These are phyloP conservation scores for Schrankia costaestrigalis DNA, from an alignment of 2,888 invertebrate genomes.

Conservation along the genomic window DNA sequence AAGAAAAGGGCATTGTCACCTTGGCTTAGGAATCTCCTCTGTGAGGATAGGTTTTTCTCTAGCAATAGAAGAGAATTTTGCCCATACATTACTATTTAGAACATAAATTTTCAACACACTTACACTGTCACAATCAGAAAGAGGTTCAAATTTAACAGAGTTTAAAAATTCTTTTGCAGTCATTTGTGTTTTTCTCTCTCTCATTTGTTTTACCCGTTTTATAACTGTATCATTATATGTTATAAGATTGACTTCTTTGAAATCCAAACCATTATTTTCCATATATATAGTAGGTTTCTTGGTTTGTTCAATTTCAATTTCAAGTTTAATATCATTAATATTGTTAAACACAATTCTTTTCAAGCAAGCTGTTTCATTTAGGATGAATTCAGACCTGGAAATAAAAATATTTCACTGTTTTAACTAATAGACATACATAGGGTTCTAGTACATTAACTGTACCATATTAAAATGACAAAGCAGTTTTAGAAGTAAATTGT, in stretches of 20 bases:
- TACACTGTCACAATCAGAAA: slow-evolving; percentile 33
- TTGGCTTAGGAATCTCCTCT: too few relatives aligned
- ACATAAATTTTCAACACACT: too few relatives aligned
- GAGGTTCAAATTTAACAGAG: slow-evolving; percentile 39
- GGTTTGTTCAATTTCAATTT: slow-evolving; percentile 31
- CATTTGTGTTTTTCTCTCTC: slow-evolving; percentile 21
- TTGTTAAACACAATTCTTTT: slow-evolving; percentile 46
- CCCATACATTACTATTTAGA: too few relatives aligned
- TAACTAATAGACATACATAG: too few relatives aligned
- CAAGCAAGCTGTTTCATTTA: slow-evolving; percentile 29
- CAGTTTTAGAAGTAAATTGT: too few relatives aligned
- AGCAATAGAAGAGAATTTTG: too few relatives aligned
- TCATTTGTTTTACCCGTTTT: slow-evolving; percentile 29
- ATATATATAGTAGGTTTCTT: slow-evolving; percentile 16
- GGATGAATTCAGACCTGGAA: slow-evolving; percentile 42
- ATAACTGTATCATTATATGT: slow-evolving; percentile 34
- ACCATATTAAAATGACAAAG: too few relatives aligned
- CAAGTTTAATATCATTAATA: slow-evolving; percentile 45
- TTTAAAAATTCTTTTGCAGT: slow-evolving; percentile 44
- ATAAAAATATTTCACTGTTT: not conserved
- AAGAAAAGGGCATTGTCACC: too few relatives aligned
- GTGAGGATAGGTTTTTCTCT: too few relatives aligned
- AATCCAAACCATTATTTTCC: slow-evolving; percentile 19
- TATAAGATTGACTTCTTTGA: slow-evolving; percentile 18
- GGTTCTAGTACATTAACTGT: too few relatives aligned